Base-by-base conservation (phyloP, 2,113 vertebrate species). In the Procavia capensis region DNA sequence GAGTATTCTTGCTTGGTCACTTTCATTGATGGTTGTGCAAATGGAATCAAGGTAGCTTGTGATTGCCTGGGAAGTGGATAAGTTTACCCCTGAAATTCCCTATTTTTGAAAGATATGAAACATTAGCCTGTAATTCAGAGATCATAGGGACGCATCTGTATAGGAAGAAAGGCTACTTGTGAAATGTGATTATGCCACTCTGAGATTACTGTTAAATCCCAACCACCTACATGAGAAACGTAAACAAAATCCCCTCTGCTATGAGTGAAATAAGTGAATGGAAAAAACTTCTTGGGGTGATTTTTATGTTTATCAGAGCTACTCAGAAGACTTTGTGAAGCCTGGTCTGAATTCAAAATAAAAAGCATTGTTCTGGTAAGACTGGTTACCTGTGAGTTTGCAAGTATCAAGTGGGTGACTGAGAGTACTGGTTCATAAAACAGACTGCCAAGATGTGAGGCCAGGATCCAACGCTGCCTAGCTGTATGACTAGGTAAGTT, bases 321-420 rank as follows among this genome's bases (percentile, higher is more conserved):
- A 70, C 59, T 84, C 57, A 79, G 63, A 81, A 92, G 25, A 36
- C 81, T 94, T 93, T 85, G 22, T 75, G 54, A 88, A 68, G 11
- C 9, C 94, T 91, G 74, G 19, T 43, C 64, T 85, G 34, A 80
- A 90, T 96, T 93, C 85, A 88, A 88, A 88, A 88, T 70, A 80
- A 90, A 90, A 36, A 72, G 47, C 47, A 47, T 59, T 66, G 9
- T 90, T 90, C 70, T 95, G 39, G 39, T 89, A 61, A 89, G 61
- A 72, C 80, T 83, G 39, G 72, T 93, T 87, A 79, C 66, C 50
- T 95, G 0, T 78, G 79, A 70, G 29, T 43, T n/a, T 19, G 36
- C 6, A 61, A 61, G 19, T 88, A 29, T 85, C 16, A 68, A 31
- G 25, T 85, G 66, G 20, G 34, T 93, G 34, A 17, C 91, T 90